A percentile compares a stretch with the other conserved stretches of the same genome.
Conservation (phyloP, 2,797 vertebrate genomes). For the Percopsis omiscomaycus region DNA sequence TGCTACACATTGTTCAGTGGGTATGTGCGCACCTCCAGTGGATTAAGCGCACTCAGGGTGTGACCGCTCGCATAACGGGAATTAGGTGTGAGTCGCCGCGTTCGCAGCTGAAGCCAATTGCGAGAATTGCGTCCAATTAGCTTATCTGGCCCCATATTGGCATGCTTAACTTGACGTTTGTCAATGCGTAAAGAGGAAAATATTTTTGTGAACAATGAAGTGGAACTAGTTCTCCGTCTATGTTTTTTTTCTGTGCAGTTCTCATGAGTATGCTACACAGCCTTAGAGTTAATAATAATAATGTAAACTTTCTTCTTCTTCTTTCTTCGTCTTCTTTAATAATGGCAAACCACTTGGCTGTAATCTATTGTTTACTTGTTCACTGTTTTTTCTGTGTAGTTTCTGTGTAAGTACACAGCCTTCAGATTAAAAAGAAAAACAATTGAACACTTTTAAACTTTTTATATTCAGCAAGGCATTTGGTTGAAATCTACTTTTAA, state of each 20-base stretch:
- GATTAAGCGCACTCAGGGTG: constrained; percentile 72
- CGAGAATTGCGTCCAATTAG: constrained; percentile 71
- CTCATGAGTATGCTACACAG: not conserved
- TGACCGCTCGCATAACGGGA: constrained; percentile 68
- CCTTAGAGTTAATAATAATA: too few relatives aligned
- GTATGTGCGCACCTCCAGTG: constrained; percentile 76
- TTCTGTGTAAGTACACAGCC: constrained; percentile 2
- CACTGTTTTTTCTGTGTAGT: constrained; percentile 10
- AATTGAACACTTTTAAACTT: constrained; percentile 1
- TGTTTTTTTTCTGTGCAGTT: constrained; percentile 6
- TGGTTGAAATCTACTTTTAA: too few relatives aligned
- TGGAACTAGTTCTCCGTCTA: not conserved
- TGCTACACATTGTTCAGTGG: constrained; percentile 81
- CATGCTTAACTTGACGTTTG: constrained; percentile 72
- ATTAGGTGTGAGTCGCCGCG: constrained; percentile 70
- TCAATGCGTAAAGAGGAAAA: constrained; percentile 55
- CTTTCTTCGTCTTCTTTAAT: too few relatives aligned
- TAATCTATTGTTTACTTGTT: constrained; percentile 5
- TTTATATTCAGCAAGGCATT: not conserved
- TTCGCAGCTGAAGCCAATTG: constrained; percentile 76
- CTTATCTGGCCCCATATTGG: constrained; percentile 66
- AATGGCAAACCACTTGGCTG: constrained; percentile 11
- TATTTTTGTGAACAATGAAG: constrained; percentile 1
- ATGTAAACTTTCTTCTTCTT: too few relatives aligned
- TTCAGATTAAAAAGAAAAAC: not conserved